phyloP scores from a whole-genome alignment of 2,113 vertebrate species.

The Balaeniceps rex region DNA sequence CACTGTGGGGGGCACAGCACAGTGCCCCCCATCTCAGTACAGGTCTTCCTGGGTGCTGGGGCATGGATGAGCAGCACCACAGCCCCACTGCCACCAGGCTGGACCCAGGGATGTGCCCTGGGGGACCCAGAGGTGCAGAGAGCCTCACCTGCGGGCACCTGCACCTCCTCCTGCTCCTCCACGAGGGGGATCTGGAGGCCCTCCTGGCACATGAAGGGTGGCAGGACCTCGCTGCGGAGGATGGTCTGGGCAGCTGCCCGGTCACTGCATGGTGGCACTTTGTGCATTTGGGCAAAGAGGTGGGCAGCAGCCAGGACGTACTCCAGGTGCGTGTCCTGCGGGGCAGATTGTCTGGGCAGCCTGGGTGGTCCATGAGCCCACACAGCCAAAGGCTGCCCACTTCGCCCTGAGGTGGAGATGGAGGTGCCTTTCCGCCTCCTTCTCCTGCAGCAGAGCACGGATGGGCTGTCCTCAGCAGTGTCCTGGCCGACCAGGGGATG shows the following conservation, averaged over 20 bases:
- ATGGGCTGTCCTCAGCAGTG: not conserved
- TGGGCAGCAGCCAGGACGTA: conserved; percentile 83
- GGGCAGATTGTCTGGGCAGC: not conserved
- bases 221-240: conserved; percentile 51
- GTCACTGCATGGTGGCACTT: conserved; percentile 66
- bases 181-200: conserved; percentile 57
- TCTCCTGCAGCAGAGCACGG: not conserved
- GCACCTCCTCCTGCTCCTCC: conserved; percentile 59
- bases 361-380: not conserved
- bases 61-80: not conserved
- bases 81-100: not conserved
- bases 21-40: fast-evolving
- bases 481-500: not conserved
- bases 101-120: fast-evolving
- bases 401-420: not conserved
- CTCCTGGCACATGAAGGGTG: conserved; percentile 52
- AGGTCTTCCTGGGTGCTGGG: not conserved
- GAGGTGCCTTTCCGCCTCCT: not conserved
- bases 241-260: not conserved
- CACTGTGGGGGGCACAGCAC: fast-evolving
- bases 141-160: conserved; percentile 41
- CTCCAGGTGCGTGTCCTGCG: conserved; percentile 75
- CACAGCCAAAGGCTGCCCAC: not conserved
- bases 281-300: conserved; percentile 78
- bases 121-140: fast-evolving